Percentiles rank a stretch among this genome's conserved stretches.
Evolutionary conservation across 1,140 invertebrate species (phyloP).

Genomic region (Drosophila guanche): DNA sequence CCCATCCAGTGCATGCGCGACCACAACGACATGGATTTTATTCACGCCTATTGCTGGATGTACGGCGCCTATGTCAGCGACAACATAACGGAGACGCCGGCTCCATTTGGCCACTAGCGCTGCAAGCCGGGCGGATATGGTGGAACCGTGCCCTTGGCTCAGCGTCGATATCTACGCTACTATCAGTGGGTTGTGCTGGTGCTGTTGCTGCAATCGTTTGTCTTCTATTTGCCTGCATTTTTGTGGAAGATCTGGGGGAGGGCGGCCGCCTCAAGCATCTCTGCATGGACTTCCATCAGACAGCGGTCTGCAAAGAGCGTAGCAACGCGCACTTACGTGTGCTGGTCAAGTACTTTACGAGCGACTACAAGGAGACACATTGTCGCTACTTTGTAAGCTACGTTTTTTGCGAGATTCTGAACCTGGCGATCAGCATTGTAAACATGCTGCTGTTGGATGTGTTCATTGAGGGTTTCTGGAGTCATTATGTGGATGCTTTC

Average conservation of each 20-base stretch:
- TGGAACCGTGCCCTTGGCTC: not conserved
- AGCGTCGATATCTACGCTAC: slow-evolving; percentile 88
- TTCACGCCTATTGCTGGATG: slow-evolving; percentile 91
- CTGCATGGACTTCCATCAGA: slow-evolving; percentile 83
- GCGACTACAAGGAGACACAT: slow-evolving; percentile 86
- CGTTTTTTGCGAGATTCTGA: slow-evolving; percentile 89
- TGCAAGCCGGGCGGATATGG: slow-evolving; percentile 31
- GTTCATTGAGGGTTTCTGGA: slow-evolving; percentile 90
- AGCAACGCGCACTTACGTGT: slow-evolving; percentile 84
- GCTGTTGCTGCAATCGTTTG: slow-evolving; percentile 90
- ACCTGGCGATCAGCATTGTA: slow-evolving; percentile 87
- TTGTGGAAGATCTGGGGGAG: slow-evolving; percentile 92
- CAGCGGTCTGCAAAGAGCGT: slow-evolving; percentile 81
- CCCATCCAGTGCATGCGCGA: slow-evolving; percentile 87
- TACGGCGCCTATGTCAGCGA: slow-evolving; percentile 89
- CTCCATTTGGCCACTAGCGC: slow-evolving; percentile 3
- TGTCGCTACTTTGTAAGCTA: slow-evolving; percentile 88
- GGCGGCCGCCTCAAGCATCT: slow-evolving; percentile 86
- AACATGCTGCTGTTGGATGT: slow-evolving; percentile 87
- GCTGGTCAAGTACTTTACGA: slow-evolving; percentile 85
- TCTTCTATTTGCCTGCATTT: slow-evolving; percentile 90
- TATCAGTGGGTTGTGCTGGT: slow-evolving; percentile 96
- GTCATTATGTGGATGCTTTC: slow-evolving; percentile 88
- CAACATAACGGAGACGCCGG: slow-evolving; percentile 79
- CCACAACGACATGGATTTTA: slow-evolving; percentile 84